Base-by-base conservation (phyloP, 2,113 vertebrate genomes). In the Cheirogaleus medius region DNA sequence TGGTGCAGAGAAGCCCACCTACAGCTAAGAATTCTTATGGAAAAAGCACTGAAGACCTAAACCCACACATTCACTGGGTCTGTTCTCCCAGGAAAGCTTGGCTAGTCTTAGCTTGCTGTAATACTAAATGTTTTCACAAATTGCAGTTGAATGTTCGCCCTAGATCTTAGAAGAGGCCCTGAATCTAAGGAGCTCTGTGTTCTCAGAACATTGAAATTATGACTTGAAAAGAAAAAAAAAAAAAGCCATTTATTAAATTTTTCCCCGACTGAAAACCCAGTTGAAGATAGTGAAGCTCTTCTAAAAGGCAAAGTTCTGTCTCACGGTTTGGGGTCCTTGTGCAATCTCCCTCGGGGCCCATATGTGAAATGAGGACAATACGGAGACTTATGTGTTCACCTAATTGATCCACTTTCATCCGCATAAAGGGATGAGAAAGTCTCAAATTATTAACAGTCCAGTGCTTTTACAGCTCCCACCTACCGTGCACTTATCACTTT, bases 381-480 rank as follows among this genome's bases (percentile, higher is more conserved):
- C 27, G 25, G 96, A 97, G 93, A 94, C 82, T 56, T 18, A 13
- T 1, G 4, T 20, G 20, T 85, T 94, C 98, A 87, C 83, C 95
- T 96, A 96, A 98, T 82, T 98, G 97, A 94, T 97, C 93, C 74
- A 81, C 89, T 97, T 98, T 81, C 90, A 91, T 87, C 58, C 69
- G 0, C 96, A 87, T 97, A 97, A 97, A 98, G 95, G 94, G 96
- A 97, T 94, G 95, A 91, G 71, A 92, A 93, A 95, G 91, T 96
- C 94, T 97, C 95, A 96, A 93, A 97, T 98, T 97, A 97, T 98
- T 97, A 97, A 97, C 97, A 98, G 97, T 87, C 27, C 94, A 95
- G 63, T 97, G 98, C 98, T 95, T 97, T 97, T 98, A 97, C 80
- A 94, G 95, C 97, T 98, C 96, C 98, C 97, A 94, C 96, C 97